Conservation (phyloP, 2,113 vertebrate genomes). For the Heterochromis multidens region DNA sequence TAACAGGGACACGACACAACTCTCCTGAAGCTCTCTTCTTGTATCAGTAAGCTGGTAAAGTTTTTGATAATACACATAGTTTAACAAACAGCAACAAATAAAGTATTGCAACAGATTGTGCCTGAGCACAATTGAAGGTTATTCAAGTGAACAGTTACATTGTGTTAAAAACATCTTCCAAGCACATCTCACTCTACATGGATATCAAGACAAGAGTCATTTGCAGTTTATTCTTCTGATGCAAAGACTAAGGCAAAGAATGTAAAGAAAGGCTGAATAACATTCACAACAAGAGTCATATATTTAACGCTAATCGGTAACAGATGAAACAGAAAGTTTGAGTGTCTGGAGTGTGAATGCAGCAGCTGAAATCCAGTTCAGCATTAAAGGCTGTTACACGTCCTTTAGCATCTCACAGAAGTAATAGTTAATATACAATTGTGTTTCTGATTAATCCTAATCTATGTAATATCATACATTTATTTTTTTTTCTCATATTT, state of each 20-base stretch:
- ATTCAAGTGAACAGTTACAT: not conserved
- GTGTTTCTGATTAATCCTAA: not conserved
- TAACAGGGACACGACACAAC: not conserved
- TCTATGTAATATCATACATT: not conserved
- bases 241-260: not conserved
- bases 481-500: not conserved
- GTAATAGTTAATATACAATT: not conserved
- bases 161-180: not conserved
- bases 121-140: not conserved
- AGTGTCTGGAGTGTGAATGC: not conserved
- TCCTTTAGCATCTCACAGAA: not conserved
- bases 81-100: not conserved
- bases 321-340: not conserved
- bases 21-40: not conserved
- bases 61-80: not conserved
- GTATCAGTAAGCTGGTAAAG: constrained; percentile 7
- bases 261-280: not conserved
- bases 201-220: not conserved
- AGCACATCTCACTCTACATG: not conserved
- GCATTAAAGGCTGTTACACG: not conserved
- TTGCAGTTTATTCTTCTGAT: not conserved
- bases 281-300: not conserved
- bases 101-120: not conserved
- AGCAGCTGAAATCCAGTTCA: not conserved
- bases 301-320: not conserved